Evolutionary conservation across 1,140 invertebrate species (phyloP).

Genomic region (silkworm (Bombyx mori)): ASM3026992v2 NC_085124.1:9417001-9417500

Average conservation of each 20-base stretch:
- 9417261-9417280: too few species aligned
- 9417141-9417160: conserved; percentile 56
- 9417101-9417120: conserved; percentile 90
- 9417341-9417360: too few species aligned
- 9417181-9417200: conserved; percentile 8
- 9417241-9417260: conserved; percentile 25
- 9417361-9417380: too few species aligned
- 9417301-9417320: too few species aligned
- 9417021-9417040: conserved; percentile 84
- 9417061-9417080: conserved; percentile 86
- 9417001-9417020: conserved; percentile 86
- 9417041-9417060: conserved; percentile 88
- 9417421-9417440: too few species aligned
- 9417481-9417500: too few species aligned
- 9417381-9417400: too few species aligned
- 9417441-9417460: too few species aligned
- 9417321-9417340: too few species aligned
- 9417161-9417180: conserved; percentile 41
- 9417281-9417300: too few species aligned
- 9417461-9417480: too few species aligned
- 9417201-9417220: conserved; percentile 6
- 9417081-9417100: conserved; percentile 84
- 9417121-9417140: conserved; percentile 72
- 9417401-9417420: too few species aligned
- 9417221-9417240: conserved; percentile 43